Evolutionary conservation across 1,140 invertebrate genomes (phyloP).

Genomic region (Aphaenogaster ashmeadi): DNA sequence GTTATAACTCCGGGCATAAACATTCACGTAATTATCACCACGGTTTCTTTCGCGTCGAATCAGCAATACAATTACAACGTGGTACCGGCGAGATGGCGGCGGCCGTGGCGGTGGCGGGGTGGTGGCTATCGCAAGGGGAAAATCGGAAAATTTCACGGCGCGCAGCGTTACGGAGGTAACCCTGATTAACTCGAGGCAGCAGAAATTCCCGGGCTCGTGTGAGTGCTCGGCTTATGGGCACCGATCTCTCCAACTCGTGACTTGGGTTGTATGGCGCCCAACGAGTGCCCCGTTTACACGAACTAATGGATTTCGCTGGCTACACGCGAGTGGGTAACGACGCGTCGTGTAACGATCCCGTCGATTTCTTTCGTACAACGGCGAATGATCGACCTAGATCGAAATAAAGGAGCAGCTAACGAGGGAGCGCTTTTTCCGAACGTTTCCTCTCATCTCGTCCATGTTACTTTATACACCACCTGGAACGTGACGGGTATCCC

Average conservation of each 20-base stretch:
- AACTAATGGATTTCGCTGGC: conserved; percentile 59
- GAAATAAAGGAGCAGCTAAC: conserved; percentile 74
- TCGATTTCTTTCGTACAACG: conserved; percentile 59
- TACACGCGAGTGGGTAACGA: conserved; percentile 66
- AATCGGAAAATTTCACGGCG: conserved; percentile 54
- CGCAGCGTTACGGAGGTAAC: background rate
- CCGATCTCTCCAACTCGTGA: conserved; percentile 58
- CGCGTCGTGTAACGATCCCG: conserved; percentile 65
- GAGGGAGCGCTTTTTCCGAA: conserved; percentile 65
- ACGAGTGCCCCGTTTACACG: conserved; percentile 60
- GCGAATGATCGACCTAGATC: conserved; percentile 75
- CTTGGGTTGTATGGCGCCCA: conserved; percentile 34
- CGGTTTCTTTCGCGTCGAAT: conserved; percentile 43
- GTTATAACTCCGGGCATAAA: conserved; percentile 65
- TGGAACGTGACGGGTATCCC: conserved; percentile 72
- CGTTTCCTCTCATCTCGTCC: conserved; percentile 67
- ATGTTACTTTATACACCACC: conserved; percentile 69
- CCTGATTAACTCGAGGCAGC: conserved; percentile 51
- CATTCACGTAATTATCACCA: conserved; percentile 78
- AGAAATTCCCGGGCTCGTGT: conserved; percentile 42
- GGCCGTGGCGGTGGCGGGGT: no score
- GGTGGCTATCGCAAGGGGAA: conserved; percentile 20
- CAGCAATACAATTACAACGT: conserved; percentile 47
- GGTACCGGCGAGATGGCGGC: background rate
- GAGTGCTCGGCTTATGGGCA: conserved; percentile 47